Evolutionary conservation across 2,113 vertebrate species (phyloP), one percentile per base, ranked within the genome.

Genomic region (Enhydra lutris): DNA sequence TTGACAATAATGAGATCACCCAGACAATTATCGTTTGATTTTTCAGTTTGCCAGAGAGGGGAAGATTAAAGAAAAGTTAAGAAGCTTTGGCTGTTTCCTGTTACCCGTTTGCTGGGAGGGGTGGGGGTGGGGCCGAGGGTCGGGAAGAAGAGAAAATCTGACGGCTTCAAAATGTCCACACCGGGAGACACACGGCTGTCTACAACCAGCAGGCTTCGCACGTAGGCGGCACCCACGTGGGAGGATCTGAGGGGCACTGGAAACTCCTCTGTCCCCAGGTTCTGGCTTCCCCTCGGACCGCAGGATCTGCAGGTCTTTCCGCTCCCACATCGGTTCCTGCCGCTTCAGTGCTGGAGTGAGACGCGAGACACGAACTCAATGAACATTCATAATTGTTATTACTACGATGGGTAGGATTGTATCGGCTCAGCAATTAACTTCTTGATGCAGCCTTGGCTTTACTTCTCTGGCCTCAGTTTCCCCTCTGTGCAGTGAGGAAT

Each of bases 1-100:
- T 98, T 98, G 98, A 98, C 98, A 98, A 98, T 98, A 98, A 99
- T 99, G 98, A 99, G 98, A 98, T 99, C 98, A 99, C 98, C 98
- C 97, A 98, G 98, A 99, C 98, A 99, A 99, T 99, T 98, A 98
- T 96, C 52, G 94, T 98, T 98, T 98, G 98, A 98, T 98, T 98
- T 98, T 98, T 98, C 98, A 95, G 98, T 99, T 98, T 98, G 98
- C 98, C 98, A 96, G 98, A 97, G 97, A 98, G 96, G 89, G 89
- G 94, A 99, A 99, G 98, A 99, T 99, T 98, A 99, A 99, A 99
- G 98, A 98, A 98, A 98, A 98, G 98, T 98, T 98, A 98, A 98
- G 98, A 97, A 98, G 98, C 97, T 97, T 98, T 98, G 98, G 98
- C 97, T 98, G 98, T 98, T 99, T 99, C 98, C 98, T 98, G 98